These are phyloP conservation scores for Chinchilla lanigera DNA, from an alignment of 2,113 vertebrate genomes.

Conservation along the genomic window DNA sequence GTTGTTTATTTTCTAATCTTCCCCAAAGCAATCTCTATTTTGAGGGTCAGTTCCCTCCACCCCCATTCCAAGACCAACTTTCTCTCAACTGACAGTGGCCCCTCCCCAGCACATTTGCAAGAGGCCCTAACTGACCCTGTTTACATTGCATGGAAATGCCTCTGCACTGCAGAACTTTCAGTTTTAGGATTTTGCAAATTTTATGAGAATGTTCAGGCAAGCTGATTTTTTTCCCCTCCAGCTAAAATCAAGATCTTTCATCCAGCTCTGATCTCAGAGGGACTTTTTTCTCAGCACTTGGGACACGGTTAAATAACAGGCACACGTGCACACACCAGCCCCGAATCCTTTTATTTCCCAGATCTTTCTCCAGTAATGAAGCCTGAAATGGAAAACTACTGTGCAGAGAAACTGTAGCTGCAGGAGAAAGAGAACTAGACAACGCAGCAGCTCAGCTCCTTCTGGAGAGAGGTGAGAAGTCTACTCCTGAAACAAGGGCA, in stretches of 20 bases:
- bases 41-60: conserved; percentile 72
- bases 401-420: conserved; percentile 67
- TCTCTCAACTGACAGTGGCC: conserved; percentile 41
- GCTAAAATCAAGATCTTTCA: conserved; percentile 81
- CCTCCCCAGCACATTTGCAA: not conserved
- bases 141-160: not conserved
- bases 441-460: not conserved
- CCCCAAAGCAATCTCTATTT: conserved; percentile 74
- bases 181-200: conserved; percentile 80
- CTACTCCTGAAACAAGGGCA: conserved; percentile 40
- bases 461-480: conserved; percentile 36
- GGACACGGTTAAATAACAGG: conserved; percentile 81
- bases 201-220: conserved; percentile 80
- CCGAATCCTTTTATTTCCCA: conserved; percentile 71
- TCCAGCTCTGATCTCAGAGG: conserved; percentile 79
- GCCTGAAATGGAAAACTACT: conserved; percentile 79
- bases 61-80: conserved; percentile 1
- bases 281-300: conserved; percentile 71
- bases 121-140: conserved; percentile 59
- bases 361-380: conserved; percentile 73
- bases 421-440: conserved; percentile 47
- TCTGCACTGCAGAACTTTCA: conserved; percentile 76
- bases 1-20: conserved; percentile 77
- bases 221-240: conserved; percentile 77
- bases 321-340: conserved; percentile 60